Base-by-base conservation (phyloP, 2,888 invertebrate species). In the Tipula helvola region DNA sequence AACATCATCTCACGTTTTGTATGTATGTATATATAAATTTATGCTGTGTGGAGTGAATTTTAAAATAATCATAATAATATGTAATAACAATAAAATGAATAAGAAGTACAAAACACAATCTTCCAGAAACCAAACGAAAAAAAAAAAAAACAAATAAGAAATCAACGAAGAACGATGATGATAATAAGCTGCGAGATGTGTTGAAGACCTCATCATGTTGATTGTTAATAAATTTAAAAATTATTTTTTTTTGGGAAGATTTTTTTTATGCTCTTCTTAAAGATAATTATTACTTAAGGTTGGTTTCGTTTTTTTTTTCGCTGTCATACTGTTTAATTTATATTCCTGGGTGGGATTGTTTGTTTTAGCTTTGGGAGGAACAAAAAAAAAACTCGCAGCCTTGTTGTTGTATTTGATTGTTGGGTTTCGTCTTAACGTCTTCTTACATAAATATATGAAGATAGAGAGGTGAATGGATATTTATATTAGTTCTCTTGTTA, bases 151-250 rank as follows among this genome's bases (percentile, higher is more conserved):
- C 1, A 71, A 28, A 18, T 28, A 71, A 71, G 28, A 71, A 71
- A 71, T 71, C 71, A 71, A 71, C 71, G 28, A 10, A 71, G 71
- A 71, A 71, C 28, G 71, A 71, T 71, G 71, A 71, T 28, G 71
- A 71, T 71, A 71, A 71, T 71, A 71, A 71, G 71, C 71, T 71
- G 71, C 71, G 71, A 71, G 71, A 71, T 71, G 71, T 71, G 71
- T 71, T 71, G 71, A 71, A 71, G 71, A 71, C 71, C 71, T 71
- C 71, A 71, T 71, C 71, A 71, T 71, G 71, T 71, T 71, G 71
- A 71, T 71, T 71, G 71, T 71, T 71, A 71, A 71, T 71, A 71
- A 71, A 71, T 71, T 71, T 71, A 71, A 71, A 71, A 71, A 71
- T 71, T 71, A 71, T 71, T 71, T 71, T 71, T 28, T 28, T 71